These are phyloP conservation scores for Equus przewalskii DNA, from an alignment of 2,113 vertebrate species.

Conservation along the genomic window DNA sequence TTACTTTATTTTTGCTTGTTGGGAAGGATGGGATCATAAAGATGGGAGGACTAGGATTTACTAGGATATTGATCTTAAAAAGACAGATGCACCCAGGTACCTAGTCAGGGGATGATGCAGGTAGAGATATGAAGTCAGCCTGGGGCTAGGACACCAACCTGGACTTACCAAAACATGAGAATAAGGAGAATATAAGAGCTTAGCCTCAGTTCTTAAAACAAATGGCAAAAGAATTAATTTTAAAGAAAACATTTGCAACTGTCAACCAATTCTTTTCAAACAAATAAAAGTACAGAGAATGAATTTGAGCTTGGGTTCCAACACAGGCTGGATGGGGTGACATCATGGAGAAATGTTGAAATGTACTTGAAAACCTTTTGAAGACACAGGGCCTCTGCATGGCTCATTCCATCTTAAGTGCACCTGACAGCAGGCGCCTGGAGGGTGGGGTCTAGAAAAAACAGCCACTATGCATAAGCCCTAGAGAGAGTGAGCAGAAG, in stretches of 20 bases:
- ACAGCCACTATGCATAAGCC: fast-evolving
- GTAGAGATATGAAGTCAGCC: not conserved
- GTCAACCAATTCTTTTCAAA: not conserved
- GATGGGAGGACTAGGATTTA: not conserved
- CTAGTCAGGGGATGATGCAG: not conserved
- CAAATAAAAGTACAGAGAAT: not conserved
- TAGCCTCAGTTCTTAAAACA: not conserved
- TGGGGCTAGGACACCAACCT: no score
- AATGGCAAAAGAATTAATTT: not conserved
- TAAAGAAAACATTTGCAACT: not conserved
- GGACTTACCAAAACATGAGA: not conserved
- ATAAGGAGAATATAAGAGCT: not conserved
- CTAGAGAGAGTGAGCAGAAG: not conserved
- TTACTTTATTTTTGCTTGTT: not conserved
- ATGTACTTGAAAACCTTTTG: not conserved
- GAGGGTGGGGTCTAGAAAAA: not conserved
- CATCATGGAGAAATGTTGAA: not conserved
- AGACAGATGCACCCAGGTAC: not conserved
- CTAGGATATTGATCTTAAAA: not conserved
- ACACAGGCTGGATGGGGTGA: not conserved
- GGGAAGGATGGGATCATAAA: not conserved
- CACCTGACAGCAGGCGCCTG: not conserved
- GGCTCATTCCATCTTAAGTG: not conserved
- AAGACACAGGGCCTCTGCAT: not conserved
- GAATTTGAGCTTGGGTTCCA: not conserved